phyloP scores from a whole-genome alignment of 2,797 vertebrate genomes.

The Lateolabrax maculatus region DNA sequence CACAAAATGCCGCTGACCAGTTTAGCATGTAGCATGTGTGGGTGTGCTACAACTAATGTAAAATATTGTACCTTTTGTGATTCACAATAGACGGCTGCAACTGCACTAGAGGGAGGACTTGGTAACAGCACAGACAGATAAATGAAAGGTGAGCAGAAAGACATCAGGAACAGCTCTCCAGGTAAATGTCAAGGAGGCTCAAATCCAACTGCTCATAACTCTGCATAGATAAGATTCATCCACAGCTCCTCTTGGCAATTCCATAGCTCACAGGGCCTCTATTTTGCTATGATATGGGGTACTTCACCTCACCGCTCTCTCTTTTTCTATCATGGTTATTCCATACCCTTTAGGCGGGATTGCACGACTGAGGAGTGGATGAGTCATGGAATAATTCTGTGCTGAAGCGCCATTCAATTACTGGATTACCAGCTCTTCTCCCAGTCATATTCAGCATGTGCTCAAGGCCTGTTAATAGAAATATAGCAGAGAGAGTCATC shows the following conservation, averaged over 20 bases:
- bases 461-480: constrained; percentile 33
- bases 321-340: constrained; percentile 41
- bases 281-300: constrained; percentile 39
- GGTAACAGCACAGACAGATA: constrained; percentile 22
- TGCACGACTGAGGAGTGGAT: constrained; percentile 46
- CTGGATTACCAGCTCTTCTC: constrained; percentile 32
- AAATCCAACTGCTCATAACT: constrained; percentile 55
- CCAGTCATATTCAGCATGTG: constrained; percentile 49
- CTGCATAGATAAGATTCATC: constrained; percentile 64
- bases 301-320: constrained; percentile 42
- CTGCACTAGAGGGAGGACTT: background rate
- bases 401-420: constrained; percentile 51
- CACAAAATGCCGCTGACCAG: background rate
- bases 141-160: constrained; percentile 41
- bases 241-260: constrained; percentile 23
- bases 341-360: constrained; percentile 51
- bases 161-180: constrained; percentile 47
- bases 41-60: background rate
- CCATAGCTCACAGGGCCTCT: constrained; percentile 38
- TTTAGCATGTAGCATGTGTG: constrained; percentile 1
- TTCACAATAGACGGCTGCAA: constrained; percentile 17
- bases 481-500: constrained; percentile 25
- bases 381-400: constrained; percentile 59
- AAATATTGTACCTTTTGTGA: constrained; percentile 13
- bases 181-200: constrained; percentile 74